phyloP scores from a whole-genome alignment of 2,797 vertebrate species.

The Calcarius lapponicus region DNA sequence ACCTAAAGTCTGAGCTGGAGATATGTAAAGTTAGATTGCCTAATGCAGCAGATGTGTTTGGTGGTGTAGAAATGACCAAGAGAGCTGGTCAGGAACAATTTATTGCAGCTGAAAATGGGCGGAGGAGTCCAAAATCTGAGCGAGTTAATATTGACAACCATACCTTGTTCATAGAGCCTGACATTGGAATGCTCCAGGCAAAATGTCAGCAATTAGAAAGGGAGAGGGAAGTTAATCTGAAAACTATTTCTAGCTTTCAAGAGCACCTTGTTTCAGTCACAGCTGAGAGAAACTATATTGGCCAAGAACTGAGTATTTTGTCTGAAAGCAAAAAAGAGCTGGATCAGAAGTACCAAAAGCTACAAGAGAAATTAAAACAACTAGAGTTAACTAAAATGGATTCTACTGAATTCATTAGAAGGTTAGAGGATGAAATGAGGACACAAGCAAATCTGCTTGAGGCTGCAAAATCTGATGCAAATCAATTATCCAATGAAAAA shows the following conservation, averaged over 20 bases:
- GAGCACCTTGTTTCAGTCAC: conserved; percentile 76
- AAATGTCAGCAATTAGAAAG: conserved; percentile 75
- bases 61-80: conserved; percentile 74
- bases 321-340: conserved; percentile 81
- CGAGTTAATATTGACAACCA: conserved; percentile 79
- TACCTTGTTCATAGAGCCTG: conserved; percentile 77
- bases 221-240: conserved; percentile 77
- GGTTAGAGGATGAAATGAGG: conserved; percentile 80
- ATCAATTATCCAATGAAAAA: conserved; percentile 73
- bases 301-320: conserved; percentile 77
- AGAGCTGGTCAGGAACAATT: conserved; percentile 79
- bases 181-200: conserved; percentile 78
- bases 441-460: conserved; percentile 74
- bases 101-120: conserved; percentile 80
- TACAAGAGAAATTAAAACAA: conserved; percentile 76
- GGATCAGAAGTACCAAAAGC: conserved; percentile 70
- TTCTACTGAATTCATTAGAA: conserved; percentile 74
- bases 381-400: conserved; percentile 77
- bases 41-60: conserved; percentile 71
- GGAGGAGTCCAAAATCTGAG: conserved; percentile 79
- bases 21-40: conserved; percentile 63
- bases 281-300: conserved; percentile 77
- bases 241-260: conserved; percentile 75
- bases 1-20: conserved; percentile 73
- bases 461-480: conserved; percentile 61